Percentiles rank a stretch among this genome's conserved stretches.
These are phyloP conservation scores for Aphelenchoides avenae DNA, from an alignment of 1,140 invertebrate species.

Conservation along the genomic window DNA sequence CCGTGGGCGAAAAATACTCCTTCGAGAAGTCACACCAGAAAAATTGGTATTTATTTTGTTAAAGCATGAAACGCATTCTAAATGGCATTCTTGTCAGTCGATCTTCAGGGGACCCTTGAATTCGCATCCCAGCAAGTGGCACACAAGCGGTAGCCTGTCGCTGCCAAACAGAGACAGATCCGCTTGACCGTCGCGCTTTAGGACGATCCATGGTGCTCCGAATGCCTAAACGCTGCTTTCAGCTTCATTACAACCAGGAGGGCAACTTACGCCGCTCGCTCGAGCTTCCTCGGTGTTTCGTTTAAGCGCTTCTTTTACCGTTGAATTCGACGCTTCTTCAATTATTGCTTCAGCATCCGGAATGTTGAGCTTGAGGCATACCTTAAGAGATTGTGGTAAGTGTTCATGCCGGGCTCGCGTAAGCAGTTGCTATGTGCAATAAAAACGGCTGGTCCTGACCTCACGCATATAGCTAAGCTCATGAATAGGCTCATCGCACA, in stretches of 20 bases:
- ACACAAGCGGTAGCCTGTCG: constrained; percentile 15
- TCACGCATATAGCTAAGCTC: constrained; percentile 6
- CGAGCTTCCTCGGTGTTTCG: constrained; percentile 12
- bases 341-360: constrained; percentile 11
- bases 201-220: constrained; percentile 22
- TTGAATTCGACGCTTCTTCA: background rate
- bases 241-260: too few species aligned
- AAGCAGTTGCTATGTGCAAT: too few species aligned
- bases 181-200: constrained; percentile 9
- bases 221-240: too few species aligned
- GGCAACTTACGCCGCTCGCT: too few species aligned
- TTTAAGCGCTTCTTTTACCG: constrained; percentile 11
- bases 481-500: constrained; percentile 16
- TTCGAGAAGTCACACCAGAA: too few species aligned
- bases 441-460: background rate
- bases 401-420: too few species aligned
- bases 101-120: constrained; percentile 1
- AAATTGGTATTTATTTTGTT: too few species aligned
- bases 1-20: too few species aligned
- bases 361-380: background rate
- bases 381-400: too few species aligned
- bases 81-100: too few species aligned
- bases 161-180: constrained; percentile 22
- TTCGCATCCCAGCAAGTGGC: constrained; percentile 2
- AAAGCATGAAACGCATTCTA: too few species aligned